Evolutionary conservation across 2,888 invertebrate species (phyloP), one percentile per base, ranked within the genome.

Genomic region (Xylocampa areola): DNA sequence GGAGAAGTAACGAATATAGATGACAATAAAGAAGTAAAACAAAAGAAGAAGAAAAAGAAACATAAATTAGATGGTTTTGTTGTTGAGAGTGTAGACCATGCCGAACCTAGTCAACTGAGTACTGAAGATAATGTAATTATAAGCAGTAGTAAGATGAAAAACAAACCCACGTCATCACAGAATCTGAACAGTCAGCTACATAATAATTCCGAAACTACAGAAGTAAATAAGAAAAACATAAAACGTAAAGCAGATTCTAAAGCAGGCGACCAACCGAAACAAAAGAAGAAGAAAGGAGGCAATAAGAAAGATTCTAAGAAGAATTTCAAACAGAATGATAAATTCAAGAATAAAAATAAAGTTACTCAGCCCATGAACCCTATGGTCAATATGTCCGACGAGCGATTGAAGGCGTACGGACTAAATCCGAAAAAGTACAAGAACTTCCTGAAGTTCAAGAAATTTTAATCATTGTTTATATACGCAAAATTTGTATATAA

Each of bases 371-470:
- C 79, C 2, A 75, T 82, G 21, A 87, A 92, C 72, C 90, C 91
- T 6, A 75, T 93, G 14, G 80, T 77, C 27, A 90, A 88, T 47
- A 83, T 97, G 19, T 96, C 97, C 1, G 97, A 98, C 86, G 96
- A 97, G 68, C 95, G 99, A 68, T 94, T 99, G 6, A 95, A 96
- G 80, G 98, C 98, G 0, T 99, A 97, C 85, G 99, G 98, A 48
- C 95, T 98, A 30, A 98, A 98, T 93, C 98, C 98, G 0, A 97
- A 97, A 80, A 98, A 97, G 84, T 97, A 97, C 78, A 96, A 96
- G 81, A 96, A 96, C 80, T 97, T 96, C 87, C 89, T 96, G 67
- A 96, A 96, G 82, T 97, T 96, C 73, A 94, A 94, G 62, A 95
- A 95, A 60, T 94, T 91, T 77, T 93, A 92, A 53, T 29, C 5